Evolutionary conservation across 64 coral and sea anemone genomes (phyloP), one percentile per base, ranked within the genome.

Genomic region (Dendronephthya gigantea): DNA sequence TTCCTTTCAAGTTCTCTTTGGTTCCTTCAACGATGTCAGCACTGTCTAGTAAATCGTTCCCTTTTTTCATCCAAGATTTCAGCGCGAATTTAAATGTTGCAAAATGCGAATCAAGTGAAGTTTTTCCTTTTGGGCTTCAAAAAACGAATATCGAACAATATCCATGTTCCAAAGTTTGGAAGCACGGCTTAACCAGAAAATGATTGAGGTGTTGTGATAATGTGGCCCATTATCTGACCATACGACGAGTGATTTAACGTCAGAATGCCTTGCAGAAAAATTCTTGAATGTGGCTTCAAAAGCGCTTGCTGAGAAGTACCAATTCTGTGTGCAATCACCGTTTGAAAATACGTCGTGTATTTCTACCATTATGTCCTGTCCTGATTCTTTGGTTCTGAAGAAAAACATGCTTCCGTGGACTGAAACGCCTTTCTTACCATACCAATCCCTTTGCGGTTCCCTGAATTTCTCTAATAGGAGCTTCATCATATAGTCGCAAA

Each of bases 401-500:
- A 92, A 43, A 85, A 88, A 88, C 50, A 92, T 85, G 16, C 82
- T 68, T 13, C 83, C 90, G 88, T 88, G 86, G 19, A 85, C 41
- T 13, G 47, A 84, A 30, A 83, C 82, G 1, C 85, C 90, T 37
- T 88, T 88, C 45, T 87, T 91, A 1, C 90, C 90, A 79, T 83
- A 88, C 85, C 90, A 88, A 39, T 91, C 90, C 40, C 82, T 56
- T 23, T 91, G 90, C 68, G 90, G 90, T 35, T 88, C 90, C 49
- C 69, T 83, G 7, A 52, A 62, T 83, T 87, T 50, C 23, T 43
- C 82, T 30, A 88, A 91, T 10, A 88, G 81, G 47, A 91, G 62
- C 83, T 91, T 91, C 85, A 84, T 88, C 90, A 91, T 91, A 28
- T 91, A 91, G 35, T 88, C 85, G 59, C 85, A 83, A n/a, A 91